A percentile compares a stretch with the other conserved stretches of the same genome.
phyloP scores from a whole-genome alignment of 35 echinoderm and acorn worm species.

The Ptychodera flava region DNA sequence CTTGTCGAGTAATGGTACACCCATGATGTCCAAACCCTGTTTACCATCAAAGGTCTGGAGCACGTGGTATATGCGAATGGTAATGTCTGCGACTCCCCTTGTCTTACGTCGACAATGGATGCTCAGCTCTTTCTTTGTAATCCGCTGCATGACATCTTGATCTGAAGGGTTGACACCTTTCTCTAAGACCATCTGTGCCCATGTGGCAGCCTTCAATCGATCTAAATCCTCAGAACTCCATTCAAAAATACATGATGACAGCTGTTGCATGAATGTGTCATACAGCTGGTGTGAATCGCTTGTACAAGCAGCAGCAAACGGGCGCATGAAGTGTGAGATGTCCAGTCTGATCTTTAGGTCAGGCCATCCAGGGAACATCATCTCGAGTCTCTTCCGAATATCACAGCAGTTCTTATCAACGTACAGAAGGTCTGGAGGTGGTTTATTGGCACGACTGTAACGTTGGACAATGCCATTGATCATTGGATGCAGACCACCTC shows the following conservation, averaged over 20 bases:
- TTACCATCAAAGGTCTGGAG: slow-evolving; percentile 16
- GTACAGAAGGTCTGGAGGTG: slow-evolving; percentile 42
- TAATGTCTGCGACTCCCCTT: slow-evolving; percentile 21
- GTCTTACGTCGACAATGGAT: slow-evolving; percentile 35
- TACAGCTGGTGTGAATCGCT: slow-evolving; percentile 53
- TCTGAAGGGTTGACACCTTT: not conserved
- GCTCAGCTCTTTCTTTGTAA: slow-evolving; percentile 23
- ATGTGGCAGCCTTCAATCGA: not conserved
- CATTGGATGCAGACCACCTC: slow-evolving; percentile 13
- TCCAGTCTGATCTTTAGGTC: slow-evolving; percentile 52
- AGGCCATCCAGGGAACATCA: slow-evolving; percentile 37
- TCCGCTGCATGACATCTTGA: not conserved
- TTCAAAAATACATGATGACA: slow-evolving; percentile 54
- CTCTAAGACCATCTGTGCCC: not conserved
- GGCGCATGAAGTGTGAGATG: slow-evolving; percentile 82
- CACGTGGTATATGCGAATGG: slow-evolving; percentile 17
- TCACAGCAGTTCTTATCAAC: slow-evolving; percentile 51
- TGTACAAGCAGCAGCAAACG: slow-evolving; percentile 43
- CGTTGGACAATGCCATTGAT: slow-evolving; percentile 16
- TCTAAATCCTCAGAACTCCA: slow-evolving; percentile 37
- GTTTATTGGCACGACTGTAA: slow-evolving; percentile 8
- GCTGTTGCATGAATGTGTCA: slow-evolving; percentile 14
- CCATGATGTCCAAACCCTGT: slow-evolving; percentile 40
- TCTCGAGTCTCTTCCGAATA: not conserved
- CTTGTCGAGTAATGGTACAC: slow-evolving; percentile 45